Conservation (phyloP, 2,113 vertebrate species). For the Tetrax tetrax region DNA sequence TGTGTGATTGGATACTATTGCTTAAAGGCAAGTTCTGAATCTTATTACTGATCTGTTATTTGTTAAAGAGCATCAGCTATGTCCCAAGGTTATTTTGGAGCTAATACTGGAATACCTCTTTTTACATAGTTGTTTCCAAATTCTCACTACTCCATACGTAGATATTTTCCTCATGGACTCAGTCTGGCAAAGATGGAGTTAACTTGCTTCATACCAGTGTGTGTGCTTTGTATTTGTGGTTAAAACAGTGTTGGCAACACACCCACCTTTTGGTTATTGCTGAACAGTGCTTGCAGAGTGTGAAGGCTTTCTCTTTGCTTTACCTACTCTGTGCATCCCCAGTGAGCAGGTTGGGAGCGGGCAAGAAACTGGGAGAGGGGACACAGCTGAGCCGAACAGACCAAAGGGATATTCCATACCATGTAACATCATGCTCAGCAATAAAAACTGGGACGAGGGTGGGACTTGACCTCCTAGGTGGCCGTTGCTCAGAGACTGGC, state of each 20-base stretch:
- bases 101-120: background rate
- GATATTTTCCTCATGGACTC: background rate
- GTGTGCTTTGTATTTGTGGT: background rate
- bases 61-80: background rate
- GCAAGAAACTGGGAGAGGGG: background rate
- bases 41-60: background rate
- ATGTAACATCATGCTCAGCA: background rate
- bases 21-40: slow-evolving; percentile 84
- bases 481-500: background rate
- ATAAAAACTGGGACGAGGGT: accelerated
- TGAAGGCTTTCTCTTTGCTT: background rate
- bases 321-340: background rate
- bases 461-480: background rate
- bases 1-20: slow-evolving; percentile 97
- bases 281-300: background rate
- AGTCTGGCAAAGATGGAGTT: background rate
- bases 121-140: background rate
- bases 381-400: background rate
- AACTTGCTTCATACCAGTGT: background rate
- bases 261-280: background rate
- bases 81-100: background rate
- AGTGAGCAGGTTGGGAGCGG: accelerated
- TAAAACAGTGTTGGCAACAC: background rate
- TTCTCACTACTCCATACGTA: background rate
- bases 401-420: background rate